phyloP scores from a whole-genome alignment of 2,113 vertebrate genomes.

The Microcebus griseorufus region DNA sequence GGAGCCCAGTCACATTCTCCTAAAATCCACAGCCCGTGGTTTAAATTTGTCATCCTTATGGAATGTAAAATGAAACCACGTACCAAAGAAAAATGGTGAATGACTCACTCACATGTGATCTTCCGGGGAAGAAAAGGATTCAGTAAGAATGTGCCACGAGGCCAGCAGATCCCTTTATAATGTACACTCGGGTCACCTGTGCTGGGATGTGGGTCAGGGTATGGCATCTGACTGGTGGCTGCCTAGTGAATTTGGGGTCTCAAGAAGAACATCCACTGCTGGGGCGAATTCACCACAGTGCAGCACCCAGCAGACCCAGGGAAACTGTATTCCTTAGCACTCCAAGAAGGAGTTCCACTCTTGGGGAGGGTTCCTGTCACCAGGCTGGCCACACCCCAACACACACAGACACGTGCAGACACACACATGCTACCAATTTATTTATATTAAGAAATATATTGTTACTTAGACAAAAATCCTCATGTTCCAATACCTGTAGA shows the following conservation, averaged over 20 bases:
- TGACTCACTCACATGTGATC: constrained; percentile 66
- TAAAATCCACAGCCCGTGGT: neutral
- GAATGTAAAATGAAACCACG: constrained; percentile 52
- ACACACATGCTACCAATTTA: neutral
- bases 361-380: neutral
- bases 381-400: neutral
- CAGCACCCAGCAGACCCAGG: neutral
- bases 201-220: neutral
- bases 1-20: constrained; percentile 20
- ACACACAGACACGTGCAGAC: neutral
- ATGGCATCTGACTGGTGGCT: neutral
- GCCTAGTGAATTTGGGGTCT: neutral
- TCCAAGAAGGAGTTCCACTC: neutral
- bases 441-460: neutral
- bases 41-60: constrained; percentile 55
- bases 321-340: neutral
- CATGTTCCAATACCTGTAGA: neutral
- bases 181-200: neutral
- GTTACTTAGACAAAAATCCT: neutral
- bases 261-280: neutral
- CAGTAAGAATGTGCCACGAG: neutral
- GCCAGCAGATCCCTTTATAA: neutral
- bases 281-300: neutral
- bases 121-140: neutral
- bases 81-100: constrained; percentile 36